Conservation (phyloP, 2,797 vertebrate genomes). For the Pogonophryne albipinna region DNA sequence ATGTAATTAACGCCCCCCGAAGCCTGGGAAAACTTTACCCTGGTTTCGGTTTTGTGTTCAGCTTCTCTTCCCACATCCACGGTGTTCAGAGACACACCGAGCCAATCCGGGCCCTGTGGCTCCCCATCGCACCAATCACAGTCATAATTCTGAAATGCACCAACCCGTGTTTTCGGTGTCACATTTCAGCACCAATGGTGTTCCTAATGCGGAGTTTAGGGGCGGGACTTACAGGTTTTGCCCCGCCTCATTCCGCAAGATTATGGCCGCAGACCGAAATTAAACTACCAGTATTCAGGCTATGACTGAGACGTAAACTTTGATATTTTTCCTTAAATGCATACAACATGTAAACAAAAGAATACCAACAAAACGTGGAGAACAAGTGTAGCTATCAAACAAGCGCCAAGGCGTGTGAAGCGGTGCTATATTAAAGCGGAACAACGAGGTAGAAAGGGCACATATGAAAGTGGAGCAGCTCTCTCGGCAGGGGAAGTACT, state of each 20-base stretch:
- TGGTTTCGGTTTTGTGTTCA: constrained; percentile 1
- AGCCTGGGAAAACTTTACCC: constrained; percentile 48
- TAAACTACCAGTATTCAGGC: constrained; percentile 57
- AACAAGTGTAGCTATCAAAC: constrained; percentile 40
- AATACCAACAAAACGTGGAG: constrained; percentile 18
- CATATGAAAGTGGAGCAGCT: constrained; percentile 73
- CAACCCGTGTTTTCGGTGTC: constrained; percentile 43
- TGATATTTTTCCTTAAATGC: constrained; percentile 57
- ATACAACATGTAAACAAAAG: constrained; percentile 19
- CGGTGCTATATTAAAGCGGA: constrained; percentile 18
- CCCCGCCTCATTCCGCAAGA: constrained; percentile 82
- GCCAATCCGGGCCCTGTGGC: constrained; percentile 35
- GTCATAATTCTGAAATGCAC: not conserved
- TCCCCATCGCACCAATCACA: constrained; percentile 55
- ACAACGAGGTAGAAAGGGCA: constrained; percentile 54
- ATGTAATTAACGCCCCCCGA: too few relatives aligned
- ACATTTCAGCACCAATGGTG: constrained; percentile 56
- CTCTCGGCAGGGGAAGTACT: constrained; percentile 59
- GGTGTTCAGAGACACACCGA: constrained; percentile 18
- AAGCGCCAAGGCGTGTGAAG: not conserved
- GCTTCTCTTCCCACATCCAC: not conserved
- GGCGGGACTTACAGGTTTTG: constrained; percentile 57
- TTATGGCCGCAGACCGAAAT: constrained; percentile 84
- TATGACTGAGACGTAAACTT: constrained; percentile 71
- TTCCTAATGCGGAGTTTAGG: not conserved